Evolutionary conservation across 2,888 invertebrate genomes (phyloP), one percentile per base, ranked within the genome.

Genomic region (Chloromyia formosa): DNA sequence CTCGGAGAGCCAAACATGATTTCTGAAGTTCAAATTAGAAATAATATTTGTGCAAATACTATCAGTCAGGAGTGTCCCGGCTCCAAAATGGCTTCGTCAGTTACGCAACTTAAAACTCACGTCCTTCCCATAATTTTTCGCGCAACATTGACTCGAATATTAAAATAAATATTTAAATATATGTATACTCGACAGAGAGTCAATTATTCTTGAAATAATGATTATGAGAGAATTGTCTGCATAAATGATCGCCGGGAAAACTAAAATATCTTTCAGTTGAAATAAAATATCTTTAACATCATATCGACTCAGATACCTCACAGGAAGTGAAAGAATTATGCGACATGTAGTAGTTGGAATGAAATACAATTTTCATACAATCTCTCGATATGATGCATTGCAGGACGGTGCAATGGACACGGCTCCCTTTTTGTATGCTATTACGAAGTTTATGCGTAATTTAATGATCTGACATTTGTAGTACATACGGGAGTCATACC

Each of bases 371-470:
- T 35, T 35, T 35, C 2, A 35, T 2, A 35, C 27, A 35, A 35
- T 4, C 27, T 35, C 27, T 35, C 23, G 1, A 22, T 18, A 10
- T 20, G 4, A 45, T n/a, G 1, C 49, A 20, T 22, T 35, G n/a
- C 42, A n/a, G n/a, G 16, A 49, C 45, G 22, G 40, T 16, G 14
- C 66, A 45, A 16, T 45, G 1, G 9, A 45, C 22, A 66, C 45
- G 14, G 42, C 45, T 61, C 12, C 62, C 16, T 5, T 49, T 42
- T n/a, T 42, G 22, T 23, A 40, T 35, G 12, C 18, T 62, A 40
- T 66, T 71, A 40, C 20, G 58, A 56, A 42, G 27, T 58, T 56
- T 71, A 71, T 71, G 71, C 71, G 58, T 71, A 71, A 71, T 71
- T 58, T 56, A 71, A 71, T 71, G 71, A 35, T 58, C 58, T 18